Base-by-base conservation (phyloP, 1,140 invertebrate species). In the Euura saliciscinereae region DNA sequence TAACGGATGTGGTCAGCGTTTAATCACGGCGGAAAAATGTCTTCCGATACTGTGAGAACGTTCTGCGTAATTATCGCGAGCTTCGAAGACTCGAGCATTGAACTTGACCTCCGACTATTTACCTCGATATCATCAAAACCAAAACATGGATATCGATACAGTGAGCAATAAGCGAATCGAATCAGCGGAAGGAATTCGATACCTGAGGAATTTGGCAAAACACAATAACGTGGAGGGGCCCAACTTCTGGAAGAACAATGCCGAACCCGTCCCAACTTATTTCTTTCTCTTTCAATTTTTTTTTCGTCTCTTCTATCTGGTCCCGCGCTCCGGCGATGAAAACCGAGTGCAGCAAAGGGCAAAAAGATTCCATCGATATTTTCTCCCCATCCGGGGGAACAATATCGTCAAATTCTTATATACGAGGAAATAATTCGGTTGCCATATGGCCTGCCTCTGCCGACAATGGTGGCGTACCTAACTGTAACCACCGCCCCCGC, bases 331-430 rank as follows among this genome's bases (percentile, higher is more conserved):
- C 51, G 51, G 51, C 8, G 13, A 59, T 59, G 51, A 59, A 6
- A 59, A 3, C 8, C 51, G 3, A 59, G 51, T n/a, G 6, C 8
- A 3, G 51, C 51, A 59, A 59, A 59, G 51, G 51, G 51, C 51
- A 6, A 59, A 28, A 28, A 59, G 51, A 59, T 59, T 59, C 51
- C 51, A 11, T 59, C 51, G 8, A 59, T 59, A 59, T 59, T 59
- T 59, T 59, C 28, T 28, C 28, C 28, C 51, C 8, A 59, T 59
- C 51, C 3, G 3, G 51, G 51, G 51, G 51, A 59, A 59, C 51
- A 59, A 59, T 59, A 59, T 59, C 51, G 51, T n/a, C 10, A 59
- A 59, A n/a, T 59, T 59, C 13, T 59, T 59, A 59, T 59, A 59
- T 59, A 59, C 13, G 51, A n/a, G 51, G 51, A n/a, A 59, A 59